Base-by-base conservation (phyloP, 2,888 invertebrate species). In the Paralinhomoeus sp. region DNA sequence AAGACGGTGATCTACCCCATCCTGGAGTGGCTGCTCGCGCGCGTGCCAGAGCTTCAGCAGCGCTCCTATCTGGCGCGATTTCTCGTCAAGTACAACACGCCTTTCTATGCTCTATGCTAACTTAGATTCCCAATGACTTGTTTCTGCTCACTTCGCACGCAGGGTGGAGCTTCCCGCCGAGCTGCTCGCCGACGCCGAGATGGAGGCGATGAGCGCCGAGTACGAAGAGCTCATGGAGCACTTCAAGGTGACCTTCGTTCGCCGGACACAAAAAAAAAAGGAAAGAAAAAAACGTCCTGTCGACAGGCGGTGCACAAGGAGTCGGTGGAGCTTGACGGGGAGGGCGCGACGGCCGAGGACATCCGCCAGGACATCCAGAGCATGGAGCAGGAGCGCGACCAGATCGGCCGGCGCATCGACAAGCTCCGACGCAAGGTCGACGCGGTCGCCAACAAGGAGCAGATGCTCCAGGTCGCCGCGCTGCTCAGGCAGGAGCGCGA, bases 381-480 rank as follows among this genome's bases (percentile, higher is more conserved):
- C 49, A 82, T 83, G 79, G 80, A 40, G n/a, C 75, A 78, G 43
- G 84, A 85, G 61, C 74, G 76, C 59, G 79, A 80, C 54, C 77
- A 79, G 53, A 73, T 80, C 60, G 61, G 58, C 50, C 70, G 70
- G 55, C 71, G 73, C 60, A 69, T 74, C 45, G 72, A 40, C 17
- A 24, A 24, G 40, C 3, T 21, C 24, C 13, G 15, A 5, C 34
- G 31, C 7, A 49, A 77, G 70, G 69, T 77, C 41, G 73, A 76
- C 49, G 73, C 73, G 50, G 69, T 74, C 36, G 71, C 72, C 37
- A 74, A 76, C 58, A 73, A 73, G 53, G 75, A 75, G 46, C 70
- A 72, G 23, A 68, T 77, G 62, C 45, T 80, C 56, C 54, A 67
- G 66, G 63, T 71, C 63, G 69, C 67, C 2, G 65, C 67, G 44